Percentiles rank a stretch among this genome's conserved stretches.
Conservation (phyloP, 92 coral and sea anemone species). For the Phenganax stokvisi region DNA sequence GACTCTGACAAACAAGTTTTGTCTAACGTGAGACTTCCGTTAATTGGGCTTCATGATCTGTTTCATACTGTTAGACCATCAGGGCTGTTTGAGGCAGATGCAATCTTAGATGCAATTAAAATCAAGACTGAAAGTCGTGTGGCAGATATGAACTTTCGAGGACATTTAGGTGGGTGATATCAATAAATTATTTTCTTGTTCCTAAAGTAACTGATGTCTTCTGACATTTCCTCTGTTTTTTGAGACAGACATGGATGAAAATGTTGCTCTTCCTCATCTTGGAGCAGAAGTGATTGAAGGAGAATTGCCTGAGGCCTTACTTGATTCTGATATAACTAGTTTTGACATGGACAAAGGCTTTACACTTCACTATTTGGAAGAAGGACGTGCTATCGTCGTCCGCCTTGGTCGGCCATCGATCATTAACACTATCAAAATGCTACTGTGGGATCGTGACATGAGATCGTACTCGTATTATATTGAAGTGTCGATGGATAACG, state of each 20-base stretch:
- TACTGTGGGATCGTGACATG: slow-evolving; percentile 82
- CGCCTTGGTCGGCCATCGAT: slow-evolving; percentile 83
- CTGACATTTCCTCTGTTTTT: neutral
- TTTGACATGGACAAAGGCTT: slow-evolving; percentile 93
- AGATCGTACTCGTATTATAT: slow-evolving; percentile 83
- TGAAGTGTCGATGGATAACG: slow-evolving; percentile 89
- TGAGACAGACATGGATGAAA: slow-evolving; percentile 72
- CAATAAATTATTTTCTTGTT: neutral
- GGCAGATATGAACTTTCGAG: slow-evolving; percentile 90
- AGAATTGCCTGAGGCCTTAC: slow-evolving; percentile 66
- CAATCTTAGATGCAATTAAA: slow-evolving; percentile 82
- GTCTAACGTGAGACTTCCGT: slow-evolving; percentile 70
- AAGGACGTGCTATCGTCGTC: slow-evolving; percentile 78
- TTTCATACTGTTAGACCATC: slow-evolving; percentile 94
- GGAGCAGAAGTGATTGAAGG: slow-evolving; percentile 94
- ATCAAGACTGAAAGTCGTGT: slow-evolving; percentile 94
- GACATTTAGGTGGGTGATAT: slow-evolving; percentile 76
- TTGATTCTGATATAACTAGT: slow-evolving; percentile 70
- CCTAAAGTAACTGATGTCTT: neutral
- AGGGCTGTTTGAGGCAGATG: slow-evolving; percentile 75
- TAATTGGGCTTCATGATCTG: slow-evolving; percentile 78
- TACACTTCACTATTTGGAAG: slow-evolving; percentile 77
- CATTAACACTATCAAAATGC: slow-evolving; percentile 72
- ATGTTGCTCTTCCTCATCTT: slow-evolving; percentile 81
- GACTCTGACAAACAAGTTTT: slow-evolving; percentile 55